Evolutionary conservation across 2,113 vertebrate species (phyloP).

Genomic region (Charadrius vociferus): DNA sequence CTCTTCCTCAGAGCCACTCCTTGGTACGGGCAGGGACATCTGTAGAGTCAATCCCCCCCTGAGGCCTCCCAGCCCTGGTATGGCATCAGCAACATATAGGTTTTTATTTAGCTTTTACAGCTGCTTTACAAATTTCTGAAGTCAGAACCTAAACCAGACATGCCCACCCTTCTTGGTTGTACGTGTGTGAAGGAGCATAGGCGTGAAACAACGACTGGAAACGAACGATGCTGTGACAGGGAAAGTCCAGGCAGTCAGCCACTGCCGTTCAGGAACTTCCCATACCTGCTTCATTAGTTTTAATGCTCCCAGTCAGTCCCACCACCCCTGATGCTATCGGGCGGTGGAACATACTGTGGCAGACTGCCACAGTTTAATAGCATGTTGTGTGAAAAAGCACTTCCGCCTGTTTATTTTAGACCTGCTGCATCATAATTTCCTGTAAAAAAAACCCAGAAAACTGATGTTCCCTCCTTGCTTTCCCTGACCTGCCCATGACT

Average conservation of each 20-base stretch:
- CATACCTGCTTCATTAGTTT: background rate
- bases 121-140: background rate
- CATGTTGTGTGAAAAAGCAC: background rate
- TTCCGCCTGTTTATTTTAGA: slow-evolving; percentile 41
- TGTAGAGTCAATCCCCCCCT: fast-evolving
- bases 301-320: background rate
- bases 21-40: background rate
- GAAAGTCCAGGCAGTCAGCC: background rate
- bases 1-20: background rate
- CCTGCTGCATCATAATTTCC: slow-evolving; percentile 12
- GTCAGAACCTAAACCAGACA: background rate
- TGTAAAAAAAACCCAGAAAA: background rate
- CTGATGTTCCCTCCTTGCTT: background rate
- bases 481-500: background rate
- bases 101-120: background rate
- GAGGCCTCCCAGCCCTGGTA: background rate
- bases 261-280: background rate
- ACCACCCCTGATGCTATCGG: fast-evolving
- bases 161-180: fast-evolving
- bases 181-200: background rate
- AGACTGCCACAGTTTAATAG: background rate
- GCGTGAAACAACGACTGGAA: fast-evolving
- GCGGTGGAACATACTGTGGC: background rate
- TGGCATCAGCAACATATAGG: fast-evolving
- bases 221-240: fast-evolving